These are phyloP conservation scores for Euglossa dilemma DNA, from an alignment of 1,140 invertebrate species.

Conservation along the genomic window DNA sequence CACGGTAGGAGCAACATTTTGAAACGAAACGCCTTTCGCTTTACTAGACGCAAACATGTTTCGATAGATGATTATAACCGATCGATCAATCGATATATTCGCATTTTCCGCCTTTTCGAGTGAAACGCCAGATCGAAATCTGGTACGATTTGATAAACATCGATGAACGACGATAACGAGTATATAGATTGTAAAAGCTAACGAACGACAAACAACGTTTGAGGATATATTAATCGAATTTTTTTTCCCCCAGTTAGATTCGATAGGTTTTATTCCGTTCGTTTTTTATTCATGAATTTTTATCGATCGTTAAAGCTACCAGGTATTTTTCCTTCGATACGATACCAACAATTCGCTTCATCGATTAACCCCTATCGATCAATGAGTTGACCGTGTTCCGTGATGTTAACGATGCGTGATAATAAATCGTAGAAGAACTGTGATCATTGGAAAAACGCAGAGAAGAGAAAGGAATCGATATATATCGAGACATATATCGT, in stretches of 20 bases:
- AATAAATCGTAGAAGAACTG: constrained; percentile 14
- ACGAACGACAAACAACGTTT: not conserved
- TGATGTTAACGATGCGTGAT: constrained; percentile 34
- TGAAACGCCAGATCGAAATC: no score
- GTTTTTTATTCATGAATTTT: not conserved
- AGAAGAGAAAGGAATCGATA: constrained; percentile 8
- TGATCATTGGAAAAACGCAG: not conserved
- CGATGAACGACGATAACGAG: no score
- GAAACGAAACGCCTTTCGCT: not conserved
- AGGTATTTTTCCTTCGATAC: constrained; percentile 50
- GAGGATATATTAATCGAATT: not conserved
- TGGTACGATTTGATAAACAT: no score
- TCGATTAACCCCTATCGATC: constrained; percentile 52
- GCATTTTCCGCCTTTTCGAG: not conserved
- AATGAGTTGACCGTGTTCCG: constrained; percentile 40
- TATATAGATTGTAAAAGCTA: not conserved
- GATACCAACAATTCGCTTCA: constrained; percentile 29
- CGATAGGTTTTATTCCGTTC: not conserved
- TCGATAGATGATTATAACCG: not conserved
- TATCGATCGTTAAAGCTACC: constrained; percentile 12
- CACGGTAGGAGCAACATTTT: not conserved
- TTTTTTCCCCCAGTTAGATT: not conserved
- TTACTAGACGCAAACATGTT: not conserved
- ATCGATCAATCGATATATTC: not conserved
- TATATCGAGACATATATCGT: not conserved